These are phyloP conservation scores for Poecile montanus DNA, from an alignment of 2,797 vertebrate genomes.

Conservation along the genomic window DNA sequence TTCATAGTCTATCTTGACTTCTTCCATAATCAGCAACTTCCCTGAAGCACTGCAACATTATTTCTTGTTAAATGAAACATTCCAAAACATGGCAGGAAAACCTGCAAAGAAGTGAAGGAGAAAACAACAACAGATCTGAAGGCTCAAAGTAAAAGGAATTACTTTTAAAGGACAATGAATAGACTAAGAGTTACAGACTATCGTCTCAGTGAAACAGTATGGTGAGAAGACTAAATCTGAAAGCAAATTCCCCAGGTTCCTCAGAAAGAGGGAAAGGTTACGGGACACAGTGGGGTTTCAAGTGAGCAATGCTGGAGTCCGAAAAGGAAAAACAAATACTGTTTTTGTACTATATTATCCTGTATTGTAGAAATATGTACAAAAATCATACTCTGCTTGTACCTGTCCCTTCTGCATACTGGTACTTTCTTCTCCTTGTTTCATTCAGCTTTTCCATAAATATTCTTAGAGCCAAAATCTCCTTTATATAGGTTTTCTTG, in stretches of 20 bases:
- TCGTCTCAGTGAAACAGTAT: not conserved
- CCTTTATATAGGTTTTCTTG: not conserved
- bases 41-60: not conserved
- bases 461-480: not conserved
- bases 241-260: not conserved
- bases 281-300: not conserved
- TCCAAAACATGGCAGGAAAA: not conserved
- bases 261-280: not conserved
- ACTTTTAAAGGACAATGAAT: not conserved
- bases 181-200: not conserved
- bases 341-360: not conserved
- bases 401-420: not conserved
- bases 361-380: accelerated
- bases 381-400: not conserved
- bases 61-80: not conserved
- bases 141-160: not conserved
- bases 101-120: not conserved
- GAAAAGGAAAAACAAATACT: not conserved
- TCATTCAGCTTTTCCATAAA: not conserved
- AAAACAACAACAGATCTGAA: not conserved
- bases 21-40: not conserved
- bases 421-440: not conserved
- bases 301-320: not conserved
- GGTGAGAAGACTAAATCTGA: not conserved
- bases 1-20: not conserved